Conservation (phyloP, 2,113 vertebrate genomes). For the Neofelis nebulosa region DNA sequence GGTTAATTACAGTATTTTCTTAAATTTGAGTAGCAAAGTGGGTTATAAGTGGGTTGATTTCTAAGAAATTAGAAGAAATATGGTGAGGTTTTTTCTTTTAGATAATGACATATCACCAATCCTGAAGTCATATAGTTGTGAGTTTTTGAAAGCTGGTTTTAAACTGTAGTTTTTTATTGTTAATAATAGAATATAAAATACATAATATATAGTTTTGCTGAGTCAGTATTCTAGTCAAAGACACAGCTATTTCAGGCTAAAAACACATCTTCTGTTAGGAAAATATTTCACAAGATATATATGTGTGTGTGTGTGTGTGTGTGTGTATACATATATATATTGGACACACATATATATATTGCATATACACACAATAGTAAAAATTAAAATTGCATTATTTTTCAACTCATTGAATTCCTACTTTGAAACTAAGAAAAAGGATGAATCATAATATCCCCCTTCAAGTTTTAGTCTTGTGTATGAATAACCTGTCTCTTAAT, state of each 20-base stretch:
- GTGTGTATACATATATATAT: neutral
- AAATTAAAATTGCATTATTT: constrained; percentile 7
- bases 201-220: neutral
- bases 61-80: neutral
- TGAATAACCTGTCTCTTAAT: neutral
- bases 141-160: constrained; percentile 19
- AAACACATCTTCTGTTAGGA: neutral
- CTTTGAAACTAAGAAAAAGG: constrained; percentile 5
- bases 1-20: neutral
- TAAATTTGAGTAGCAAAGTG: neutral
- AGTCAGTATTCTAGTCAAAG: constrained; percentile 38
- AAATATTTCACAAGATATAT: neutral
- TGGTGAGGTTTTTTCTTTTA: neutral
- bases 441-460: neutral
- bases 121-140: neutral
- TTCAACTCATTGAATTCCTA: constrained; percentile 20
- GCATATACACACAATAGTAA: neutral
- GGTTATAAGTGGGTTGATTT: neutral
- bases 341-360: neutral
- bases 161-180: neutral
- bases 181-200: neutral
- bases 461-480: neutral
- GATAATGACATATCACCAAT: neutral
- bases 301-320: too few species aligned
- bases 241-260: neutral